Evolutionary conservation across 2,113 vertebrate species (phyloP).

Genomic region (Talpa occidentalis): DNA sequence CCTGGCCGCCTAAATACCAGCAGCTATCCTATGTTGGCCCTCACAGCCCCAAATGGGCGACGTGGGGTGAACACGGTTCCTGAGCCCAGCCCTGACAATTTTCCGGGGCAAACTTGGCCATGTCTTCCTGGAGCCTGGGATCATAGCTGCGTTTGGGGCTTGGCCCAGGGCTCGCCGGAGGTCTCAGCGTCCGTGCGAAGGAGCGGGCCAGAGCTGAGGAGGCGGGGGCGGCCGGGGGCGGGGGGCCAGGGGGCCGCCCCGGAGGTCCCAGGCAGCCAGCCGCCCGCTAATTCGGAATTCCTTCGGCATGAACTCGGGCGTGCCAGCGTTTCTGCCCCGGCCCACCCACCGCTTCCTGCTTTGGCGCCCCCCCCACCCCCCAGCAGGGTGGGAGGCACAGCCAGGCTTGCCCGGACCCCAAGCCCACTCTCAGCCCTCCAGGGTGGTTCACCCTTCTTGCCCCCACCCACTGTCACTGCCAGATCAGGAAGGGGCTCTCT

Average conservation of each 20-base stretch:
- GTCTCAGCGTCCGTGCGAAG: constrained; percentile 74
- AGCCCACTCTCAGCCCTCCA: neutral
- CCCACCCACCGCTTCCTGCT: constrained; percentile 82
- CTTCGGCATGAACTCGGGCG: constrained; percentile 76
- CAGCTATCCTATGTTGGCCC: neutral
- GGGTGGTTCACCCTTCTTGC: neutral
- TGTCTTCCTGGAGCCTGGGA: constrained; percentile 63
- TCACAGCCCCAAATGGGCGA: constrained; percentile 2
- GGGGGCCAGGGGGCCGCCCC: constrained; percentile 65
- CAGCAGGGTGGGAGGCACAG: constrained; percentile 49
- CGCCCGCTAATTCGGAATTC: constrained; percentile 82
- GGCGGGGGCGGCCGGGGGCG: constrained; percentile 34
- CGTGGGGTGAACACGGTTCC: neutral
- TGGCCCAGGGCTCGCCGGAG: constrained; percentile 64
- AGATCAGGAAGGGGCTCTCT: constrained; percentile 31
- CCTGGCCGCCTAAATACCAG: neutral
- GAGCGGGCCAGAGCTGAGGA: constrained; percentile 36
- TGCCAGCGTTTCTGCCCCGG: constrained; percentile 78
- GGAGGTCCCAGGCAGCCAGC: constrained; percentile 80
- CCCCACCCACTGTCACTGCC: neutral
- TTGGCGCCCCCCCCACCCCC: constrained; percentile 28
- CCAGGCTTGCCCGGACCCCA: constrained; percentile 56
- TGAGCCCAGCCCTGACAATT: constrained; percentile 13
- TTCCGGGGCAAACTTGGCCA: constrained; percentile 75
- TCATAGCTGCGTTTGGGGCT: constrained; percentile 73